A percentile compares a stretch with the other conserved stretches of the same genome.
These are phyloP conservation scores for Hystrix brachyura DNA, from an alignment of 2,113 vertebrate species.

Conservation along the genomic window DNA sequence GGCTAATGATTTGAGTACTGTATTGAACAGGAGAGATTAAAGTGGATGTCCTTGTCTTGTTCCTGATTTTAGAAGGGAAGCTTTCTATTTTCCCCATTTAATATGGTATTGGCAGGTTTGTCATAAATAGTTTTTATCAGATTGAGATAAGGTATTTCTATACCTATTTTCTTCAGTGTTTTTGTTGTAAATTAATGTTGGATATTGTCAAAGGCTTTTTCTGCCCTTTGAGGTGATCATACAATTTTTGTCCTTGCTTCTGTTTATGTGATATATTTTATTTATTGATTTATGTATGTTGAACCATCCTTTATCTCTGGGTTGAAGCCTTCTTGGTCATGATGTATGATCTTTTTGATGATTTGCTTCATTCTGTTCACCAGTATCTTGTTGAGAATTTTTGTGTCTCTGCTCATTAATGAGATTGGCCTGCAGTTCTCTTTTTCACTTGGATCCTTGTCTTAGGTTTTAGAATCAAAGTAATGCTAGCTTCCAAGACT, in stretches of 20 bases:
- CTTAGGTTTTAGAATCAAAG: not conserved
- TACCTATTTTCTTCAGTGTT: not conserved
- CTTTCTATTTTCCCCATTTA: not conserved
- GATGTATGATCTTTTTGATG: not conserved
- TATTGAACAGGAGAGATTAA: not conserved
- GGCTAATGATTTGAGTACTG: not conserved
- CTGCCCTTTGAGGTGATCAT: not conserved
- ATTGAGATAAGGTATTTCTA: not conserved
- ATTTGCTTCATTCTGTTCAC: not conserved
- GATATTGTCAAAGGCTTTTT: not conserved
- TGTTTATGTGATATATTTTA: not conserved
- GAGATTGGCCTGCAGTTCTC: not conserved
- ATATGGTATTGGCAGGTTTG: not conserved
- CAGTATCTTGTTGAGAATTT: not conserved
- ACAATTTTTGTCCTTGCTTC: not conserved
- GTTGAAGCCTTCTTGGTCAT: not conserved
- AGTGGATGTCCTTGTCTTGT: not conserved
- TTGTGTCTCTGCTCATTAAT: not conserved
- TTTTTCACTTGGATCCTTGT: not conserved
- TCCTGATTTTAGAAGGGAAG: not conserved
- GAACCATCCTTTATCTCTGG: not conserved
- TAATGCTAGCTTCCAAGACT: not conserved
- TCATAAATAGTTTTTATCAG: not conserved
- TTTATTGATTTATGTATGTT: not conserved
- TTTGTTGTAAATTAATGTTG: not conserved